A percentile compares a stretch with the other conserved stretches of the same genome.
Evolutionary conservation across 2,113 vertebrate genomes (phyloP).

Genomic region (Pygoscelis adeliae): DNA sequence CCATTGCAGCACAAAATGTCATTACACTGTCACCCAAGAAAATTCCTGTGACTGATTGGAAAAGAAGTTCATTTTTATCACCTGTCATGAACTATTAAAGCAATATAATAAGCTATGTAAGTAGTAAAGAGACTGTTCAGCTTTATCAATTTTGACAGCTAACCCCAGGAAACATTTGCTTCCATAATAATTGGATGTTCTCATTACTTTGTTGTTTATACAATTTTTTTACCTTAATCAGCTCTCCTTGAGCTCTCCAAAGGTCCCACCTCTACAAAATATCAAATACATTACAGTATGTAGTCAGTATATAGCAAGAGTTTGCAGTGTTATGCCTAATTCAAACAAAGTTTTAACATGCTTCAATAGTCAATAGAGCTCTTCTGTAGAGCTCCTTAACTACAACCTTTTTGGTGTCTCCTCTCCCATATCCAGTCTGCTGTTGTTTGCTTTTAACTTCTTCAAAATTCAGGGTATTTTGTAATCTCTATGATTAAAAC

Average conservation of each 20-base stretch:
- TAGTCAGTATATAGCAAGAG: neutral
- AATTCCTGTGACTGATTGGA: neutral
- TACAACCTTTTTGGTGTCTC: neutral
- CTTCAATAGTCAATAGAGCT: neutral
- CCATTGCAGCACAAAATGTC: neutral
- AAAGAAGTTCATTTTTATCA: conserved; percentile 1
- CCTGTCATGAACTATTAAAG: neutral
- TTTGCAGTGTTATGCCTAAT: neutral
- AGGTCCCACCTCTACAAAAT: neutral
- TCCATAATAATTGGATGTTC: neutral
- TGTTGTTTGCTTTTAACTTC: neutral
- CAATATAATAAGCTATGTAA: neutral
- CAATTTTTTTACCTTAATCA: neutral
- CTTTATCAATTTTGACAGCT: neutral
- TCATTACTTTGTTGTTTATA: neutral
- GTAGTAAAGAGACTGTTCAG: neutral
- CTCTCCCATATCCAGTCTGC: neutral
- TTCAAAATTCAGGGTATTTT: neutral
- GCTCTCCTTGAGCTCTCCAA: neutral
- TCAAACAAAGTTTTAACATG: neutral
- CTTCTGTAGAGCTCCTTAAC: neutral
- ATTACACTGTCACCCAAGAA: neutral
- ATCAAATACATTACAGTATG: neutral
- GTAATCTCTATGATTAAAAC: neutral
- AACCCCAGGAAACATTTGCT: neutral